A percentile compares a stretch with the other conserved stretches of the same genome.
Conservation (phyloP, 2,797 vertebrate species). For the Spatula clypeata region DNA sequence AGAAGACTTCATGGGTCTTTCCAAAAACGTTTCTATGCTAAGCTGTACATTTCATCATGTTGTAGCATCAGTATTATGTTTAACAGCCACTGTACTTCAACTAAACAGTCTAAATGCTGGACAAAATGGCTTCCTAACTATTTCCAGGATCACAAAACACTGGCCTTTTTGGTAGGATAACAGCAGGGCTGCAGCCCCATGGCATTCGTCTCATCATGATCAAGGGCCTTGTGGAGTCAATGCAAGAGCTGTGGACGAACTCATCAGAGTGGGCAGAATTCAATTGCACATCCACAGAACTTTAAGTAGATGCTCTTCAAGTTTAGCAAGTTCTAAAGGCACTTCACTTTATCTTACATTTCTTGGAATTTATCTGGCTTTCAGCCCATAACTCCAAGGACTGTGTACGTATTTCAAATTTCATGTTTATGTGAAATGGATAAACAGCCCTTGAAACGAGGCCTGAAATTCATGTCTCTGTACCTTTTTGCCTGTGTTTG, state of each 20-base stretch:
- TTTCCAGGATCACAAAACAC: neutral
- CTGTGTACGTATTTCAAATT: constrained; percentile 31
- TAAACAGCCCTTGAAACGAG: constrained; percentile 28
- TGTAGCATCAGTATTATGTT: neutral
- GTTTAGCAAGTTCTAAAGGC: neutral
- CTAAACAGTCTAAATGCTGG: neutral
- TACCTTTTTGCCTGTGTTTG: neutral
- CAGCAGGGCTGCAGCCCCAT: neutral
- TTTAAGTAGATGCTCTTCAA: neutral
- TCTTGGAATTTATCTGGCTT: constrained; percentile 2
- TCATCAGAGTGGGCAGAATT: neutral
- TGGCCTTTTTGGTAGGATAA: neutral
- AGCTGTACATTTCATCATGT: neutral
- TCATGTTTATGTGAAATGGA: neutral
- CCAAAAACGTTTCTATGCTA: neutral
- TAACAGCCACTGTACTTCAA: neutral
- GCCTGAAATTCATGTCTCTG: neutral
- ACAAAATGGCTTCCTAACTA: neutral
- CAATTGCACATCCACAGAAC: neutral
- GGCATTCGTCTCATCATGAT: neutral
- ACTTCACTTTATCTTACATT: neutral
- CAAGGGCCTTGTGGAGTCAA: neutral
- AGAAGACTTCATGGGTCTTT: neutral
- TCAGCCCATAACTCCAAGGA: constrained; percentile 24
- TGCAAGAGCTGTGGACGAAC: rapidly evolving